These are phyloP conservation scores for Pomatostomus ruficeps DNA, from an alignment of 2,113 vertebrate genomes.

Conservation along the genomic window DNA sequence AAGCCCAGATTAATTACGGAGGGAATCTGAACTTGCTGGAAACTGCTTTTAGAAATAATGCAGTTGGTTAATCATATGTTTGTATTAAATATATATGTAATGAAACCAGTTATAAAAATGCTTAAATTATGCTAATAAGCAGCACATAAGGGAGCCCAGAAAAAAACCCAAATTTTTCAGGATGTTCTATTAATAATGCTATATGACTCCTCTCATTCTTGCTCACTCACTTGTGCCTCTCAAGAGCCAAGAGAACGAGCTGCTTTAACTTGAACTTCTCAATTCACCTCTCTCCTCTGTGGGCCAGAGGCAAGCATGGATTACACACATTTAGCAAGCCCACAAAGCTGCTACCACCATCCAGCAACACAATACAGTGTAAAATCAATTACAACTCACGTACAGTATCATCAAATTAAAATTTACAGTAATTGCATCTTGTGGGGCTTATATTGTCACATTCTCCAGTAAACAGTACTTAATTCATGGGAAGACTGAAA, in stretches of 20 bases:
- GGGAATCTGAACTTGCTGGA: neutral
- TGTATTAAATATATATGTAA: neutral
- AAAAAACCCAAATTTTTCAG: accelerated
- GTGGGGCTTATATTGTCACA: neutral
- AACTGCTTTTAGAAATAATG: neutral
- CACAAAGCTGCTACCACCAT: neutral
- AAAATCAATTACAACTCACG: neutral
- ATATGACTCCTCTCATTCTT: neutral
- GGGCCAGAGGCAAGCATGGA: neutral
- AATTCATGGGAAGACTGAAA: neutral
- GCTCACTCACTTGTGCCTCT: neutral
- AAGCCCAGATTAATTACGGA: neutral
- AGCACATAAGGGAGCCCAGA: neutral
- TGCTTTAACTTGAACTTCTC: neutral
- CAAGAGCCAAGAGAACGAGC: neutral
- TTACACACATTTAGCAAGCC: neutral
- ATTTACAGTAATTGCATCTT: neutral
- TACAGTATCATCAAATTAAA: neutral
- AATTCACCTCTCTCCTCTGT: neutral
- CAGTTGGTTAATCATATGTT: neutral
- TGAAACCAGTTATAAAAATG: neutral
- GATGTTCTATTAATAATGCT: neutral
- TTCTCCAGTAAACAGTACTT: neutral
- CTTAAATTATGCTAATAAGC: neutral
- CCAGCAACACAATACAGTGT: neutral